These are phyloP conservation scores for Formica selysi DNA, from an alignment of 1,140 invertebrate genomes.

Conservation along the genomic window DNA sequence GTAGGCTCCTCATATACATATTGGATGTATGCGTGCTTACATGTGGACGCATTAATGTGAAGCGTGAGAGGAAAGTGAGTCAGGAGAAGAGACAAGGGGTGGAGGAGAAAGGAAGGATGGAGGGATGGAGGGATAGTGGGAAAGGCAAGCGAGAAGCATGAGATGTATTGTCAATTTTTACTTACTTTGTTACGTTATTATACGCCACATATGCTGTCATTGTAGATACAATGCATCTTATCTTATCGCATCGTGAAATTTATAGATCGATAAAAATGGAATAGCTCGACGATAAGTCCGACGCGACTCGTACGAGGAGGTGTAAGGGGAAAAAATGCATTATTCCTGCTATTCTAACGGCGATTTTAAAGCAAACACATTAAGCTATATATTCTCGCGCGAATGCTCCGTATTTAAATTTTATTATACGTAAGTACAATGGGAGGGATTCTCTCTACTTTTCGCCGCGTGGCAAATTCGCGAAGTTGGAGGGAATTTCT, in stretches of 20 bases:
- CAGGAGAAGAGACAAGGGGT: background rate
- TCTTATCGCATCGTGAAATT: constrained; percentile 6
- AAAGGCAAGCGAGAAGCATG: background rate
- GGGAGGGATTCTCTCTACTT: background rate
- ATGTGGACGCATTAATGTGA: constrained; percentile 60
- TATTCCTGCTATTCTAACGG: background rate
- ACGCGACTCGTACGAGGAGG: background rate
- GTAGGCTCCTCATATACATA: constrained; percentile 62
- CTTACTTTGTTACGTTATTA: constrained; percentile 43
- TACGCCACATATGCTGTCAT: background rate
- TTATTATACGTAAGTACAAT: background rate
- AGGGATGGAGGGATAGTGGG: background rate
- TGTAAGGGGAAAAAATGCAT: background rate
- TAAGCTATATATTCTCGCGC: background rate
- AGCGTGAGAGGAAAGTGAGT: constrained; percentile 30
- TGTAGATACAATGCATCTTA: background rate
- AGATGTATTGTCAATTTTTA: constrained; percentile 50
- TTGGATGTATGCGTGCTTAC: constrained; percentile 55
- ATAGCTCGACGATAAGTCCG: constrained; percentile 42
- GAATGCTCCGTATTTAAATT: constrained; percentile 26
- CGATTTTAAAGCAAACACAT: background rate
- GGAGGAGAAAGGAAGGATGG: background rate
- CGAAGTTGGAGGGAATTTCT: constrained; percentile 39
- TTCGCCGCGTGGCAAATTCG: constrained; percentile 28
- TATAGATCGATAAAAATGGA: constrained; percentile 55